Evolutionary conservation across 2,113 vertebrate species (phyloP).

Genomic region (Halcyon senegalensis): DNA sequence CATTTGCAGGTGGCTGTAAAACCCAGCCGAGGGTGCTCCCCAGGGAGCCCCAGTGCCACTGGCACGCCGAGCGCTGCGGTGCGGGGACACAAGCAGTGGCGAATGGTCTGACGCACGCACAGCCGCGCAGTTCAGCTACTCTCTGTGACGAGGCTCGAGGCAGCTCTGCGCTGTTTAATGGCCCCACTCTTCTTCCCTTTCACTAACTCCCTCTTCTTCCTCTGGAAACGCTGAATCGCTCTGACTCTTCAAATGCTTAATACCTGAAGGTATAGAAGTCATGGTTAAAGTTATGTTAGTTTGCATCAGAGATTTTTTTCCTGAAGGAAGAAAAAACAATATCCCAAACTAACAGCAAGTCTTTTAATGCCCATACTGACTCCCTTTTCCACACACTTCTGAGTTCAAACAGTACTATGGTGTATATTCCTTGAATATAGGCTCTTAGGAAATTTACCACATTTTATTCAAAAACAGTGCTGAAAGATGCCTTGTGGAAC

Average conservation of each 20-base stretch:
- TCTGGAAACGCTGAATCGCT: constrained; percentile 78
- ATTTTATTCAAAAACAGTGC: neutral
- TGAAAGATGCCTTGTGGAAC: neutral
- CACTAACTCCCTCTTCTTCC: constrained; percentile 77
- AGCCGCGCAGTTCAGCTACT: neutral
- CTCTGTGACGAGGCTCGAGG: neutral
- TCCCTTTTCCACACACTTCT: neutral
- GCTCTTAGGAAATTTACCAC: neutral
- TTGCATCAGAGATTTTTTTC: fast-evolving
- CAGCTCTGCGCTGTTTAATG: constrained; percentile 8
- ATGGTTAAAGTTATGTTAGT: neutral
- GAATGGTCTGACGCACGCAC: neutral
- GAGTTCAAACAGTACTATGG: neutral
- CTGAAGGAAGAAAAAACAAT: neutral
- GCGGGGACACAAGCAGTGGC: constrained; percentile 4
- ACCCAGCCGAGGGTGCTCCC: neutral
- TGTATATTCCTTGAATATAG: constrained; percentile 21
- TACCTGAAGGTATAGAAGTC: constrained; percentile 76
- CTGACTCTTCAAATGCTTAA: constrained; percentile 82
- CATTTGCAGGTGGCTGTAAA: constrained; percentile 25
- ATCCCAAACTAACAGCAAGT: neutral
- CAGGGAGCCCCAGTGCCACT: neutral
- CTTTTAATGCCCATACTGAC: neutral
- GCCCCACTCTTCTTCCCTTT: constrained; percentile 76
- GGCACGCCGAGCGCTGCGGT: neutral